Evolutionary conservation across 2,888 invertebrate species (phyloP).

Genomic region (Conomelus anceps): DNA sequence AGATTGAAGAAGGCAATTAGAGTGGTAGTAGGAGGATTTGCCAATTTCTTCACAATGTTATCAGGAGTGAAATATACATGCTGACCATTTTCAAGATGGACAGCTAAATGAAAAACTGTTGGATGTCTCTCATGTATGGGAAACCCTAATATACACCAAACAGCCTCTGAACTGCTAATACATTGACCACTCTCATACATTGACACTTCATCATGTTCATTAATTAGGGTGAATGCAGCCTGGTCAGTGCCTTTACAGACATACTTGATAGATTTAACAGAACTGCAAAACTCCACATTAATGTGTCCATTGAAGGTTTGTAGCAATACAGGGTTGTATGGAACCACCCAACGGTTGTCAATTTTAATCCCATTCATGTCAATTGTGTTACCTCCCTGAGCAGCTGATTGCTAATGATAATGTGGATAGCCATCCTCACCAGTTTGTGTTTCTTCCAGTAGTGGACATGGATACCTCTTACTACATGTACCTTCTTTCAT

Average conservation of each 20-base stretch:
- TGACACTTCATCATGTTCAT: conserved; percentile 29
- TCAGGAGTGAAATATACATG: not conserved
- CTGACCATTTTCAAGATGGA: conserved; percentile 9
- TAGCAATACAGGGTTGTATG: no score
- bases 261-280: no score
- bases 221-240: not conserved
- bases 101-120: not conserved
- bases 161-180: conserved; percentile 36
- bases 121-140: not conserved
- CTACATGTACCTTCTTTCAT: conserved; percentile 40
- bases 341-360: conserved; percentile 32
- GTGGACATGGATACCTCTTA: conserved; percentile 39
- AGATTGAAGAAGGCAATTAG: conserved; percentile 13
- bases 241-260: conserved; percentile 1
- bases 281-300: not conserved
- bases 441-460: no score
- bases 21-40: not conserved
- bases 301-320: conserved; percentile 15
- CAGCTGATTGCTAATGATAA: conserved; percentile 37
- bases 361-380: not conserved
- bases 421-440: conserved; percentile 39
- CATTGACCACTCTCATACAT: conserved; percentile 33
- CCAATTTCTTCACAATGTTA: not conserved
- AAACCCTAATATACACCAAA: conserved; percentile 35
- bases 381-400: conserved; percentile 5